Percentiles rank a stretch among this genome's conserved stretches.
These are phyloP conservation scores for Chitala chitala DNA, from an alignment of 2,113 vertebrate genomes.

Conservation along the genomic window DNA sequence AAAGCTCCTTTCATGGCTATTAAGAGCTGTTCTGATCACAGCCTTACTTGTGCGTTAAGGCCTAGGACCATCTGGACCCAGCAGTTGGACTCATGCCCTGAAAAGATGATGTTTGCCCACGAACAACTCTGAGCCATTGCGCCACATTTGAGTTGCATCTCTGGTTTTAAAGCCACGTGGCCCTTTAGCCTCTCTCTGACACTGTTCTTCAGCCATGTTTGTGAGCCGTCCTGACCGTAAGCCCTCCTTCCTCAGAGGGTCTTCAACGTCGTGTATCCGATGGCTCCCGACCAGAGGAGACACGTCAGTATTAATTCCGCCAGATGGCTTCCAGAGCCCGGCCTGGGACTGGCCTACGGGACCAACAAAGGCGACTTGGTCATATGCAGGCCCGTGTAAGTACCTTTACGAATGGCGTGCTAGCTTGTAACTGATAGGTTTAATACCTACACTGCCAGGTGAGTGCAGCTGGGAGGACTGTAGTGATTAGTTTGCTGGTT, in stretches of 20 bases:
- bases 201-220: no score
- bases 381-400: conserved; percentile 97
- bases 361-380: conserved; percentile 98
- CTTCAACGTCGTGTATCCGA: conserved; percentile 96
- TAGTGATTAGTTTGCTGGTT: not conserved
- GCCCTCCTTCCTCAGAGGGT: conserved; percentile 72
- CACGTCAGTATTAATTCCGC: conserved; percentile 99
- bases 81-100: no score
- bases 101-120: no score
- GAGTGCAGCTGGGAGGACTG: not conserved
- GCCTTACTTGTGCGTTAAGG: no score
- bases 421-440: not conserved
- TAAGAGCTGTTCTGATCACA: no score
- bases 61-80: no score
- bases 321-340: conserved; percentile 92
- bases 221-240: conserved; percentile 16
- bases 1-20: no score
- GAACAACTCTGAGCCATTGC: no score
- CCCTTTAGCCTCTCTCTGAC: no score
- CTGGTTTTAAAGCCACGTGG: no score
- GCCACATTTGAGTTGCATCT: no score
- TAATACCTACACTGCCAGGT: not conserved
- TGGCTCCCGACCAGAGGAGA: conserved; percentile 95
- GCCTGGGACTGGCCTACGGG: conserved; percentile 91
- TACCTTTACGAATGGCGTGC: conserved; percentile 28